Evolutionary conservation across 2,113 vertebrate genomes (phyloP).

Genomic region (Mesitornis unicolor): DNA sequence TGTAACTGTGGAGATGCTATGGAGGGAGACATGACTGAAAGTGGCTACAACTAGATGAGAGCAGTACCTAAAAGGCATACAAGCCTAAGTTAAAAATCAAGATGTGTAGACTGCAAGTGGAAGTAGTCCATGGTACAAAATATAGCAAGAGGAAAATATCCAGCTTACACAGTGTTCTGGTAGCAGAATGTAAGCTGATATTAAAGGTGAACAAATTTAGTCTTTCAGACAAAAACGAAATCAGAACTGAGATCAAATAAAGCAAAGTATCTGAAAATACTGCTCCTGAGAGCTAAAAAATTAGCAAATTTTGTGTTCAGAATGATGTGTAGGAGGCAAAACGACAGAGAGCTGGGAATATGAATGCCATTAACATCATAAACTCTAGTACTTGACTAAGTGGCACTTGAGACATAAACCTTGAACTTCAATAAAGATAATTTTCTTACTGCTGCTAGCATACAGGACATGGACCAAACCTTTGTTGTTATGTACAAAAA

Average conservation of each 20-base stretch:
- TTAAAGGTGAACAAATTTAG: background rate
- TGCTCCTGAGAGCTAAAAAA: background rate
- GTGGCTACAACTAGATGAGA: background rate
- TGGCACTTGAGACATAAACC: background rate
- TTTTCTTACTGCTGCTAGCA: background rate
- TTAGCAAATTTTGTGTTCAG: background rate
- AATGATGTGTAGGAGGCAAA: background rate
- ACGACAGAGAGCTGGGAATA: background rate
- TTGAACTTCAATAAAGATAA: background rate
- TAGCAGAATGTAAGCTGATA: background rate
- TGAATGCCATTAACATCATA: background rate
- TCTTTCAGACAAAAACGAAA: background rate
- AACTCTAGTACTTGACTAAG: background rate
- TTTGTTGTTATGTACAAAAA: background rate
- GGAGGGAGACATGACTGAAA: background rate
- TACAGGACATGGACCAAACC: background rate
- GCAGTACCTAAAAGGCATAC: background rate
- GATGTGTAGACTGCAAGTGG: background rate
- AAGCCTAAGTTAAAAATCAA: background rate
- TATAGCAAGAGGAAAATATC: background rate
- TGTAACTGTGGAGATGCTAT: background rate
- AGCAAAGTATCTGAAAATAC: background rate
- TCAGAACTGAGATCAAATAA: background rate
- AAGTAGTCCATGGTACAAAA: background rate
- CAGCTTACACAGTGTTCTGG: background rate